Base-by-base conservation (phyloP, 2,888 invertebrate genomes). In the Gandaritis pyraliata region DNA sequence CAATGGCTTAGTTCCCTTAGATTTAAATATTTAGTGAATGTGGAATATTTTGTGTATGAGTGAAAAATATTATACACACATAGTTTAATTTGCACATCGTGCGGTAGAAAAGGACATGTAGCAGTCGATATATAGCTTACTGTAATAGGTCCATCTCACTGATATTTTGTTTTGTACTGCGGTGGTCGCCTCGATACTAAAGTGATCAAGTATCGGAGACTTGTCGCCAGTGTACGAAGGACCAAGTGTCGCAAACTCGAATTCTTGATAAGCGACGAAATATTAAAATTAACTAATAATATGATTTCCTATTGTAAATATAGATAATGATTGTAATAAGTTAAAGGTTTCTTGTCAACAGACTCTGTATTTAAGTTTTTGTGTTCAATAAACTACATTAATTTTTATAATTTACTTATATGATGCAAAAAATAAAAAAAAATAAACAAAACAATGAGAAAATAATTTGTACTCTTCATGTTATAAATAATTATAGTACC, bases 351-450 rank as follows among this genome's bases (percentile, higher is more conserved):
- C 49, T 54, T 64, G 52, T 62, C 58, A 58, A 66, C 65, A 49
- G 56, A 57, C 15, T 56, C 57, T 60, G 74, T 76, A 75, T 68
- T 79, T 83, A 83, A 74, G 56, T 59, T 86, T 52, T 85, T 85
- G 83, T 86, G 83, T 86, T 83, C 82, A 83, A 69, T 84, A 81
- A 81, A 73, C 72, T 73, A 70, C 74, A 77, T 75, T 81, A 76
- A 79, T 80, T 80, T 43, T 79, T 78, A 76, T 76, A 72, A 76
- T 79, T 78, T 59, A 80, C 78, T 75, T 80, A 75, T 71, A 45
- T 47, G 47, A 67, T 65, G 72, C 72, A 23, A 76, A 83, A 77
- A 78, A 79, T 80, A 71, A 74, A 69, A 77, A 80, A 82, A 85
- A 86, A 78, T 72, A 66, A 62, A 76, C 82, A 82, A 85, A 85